Percentiles rank a stretch among this genome's conserved stretches.
Conservation (phyloP, 2,888 invertebrate genomes). For the Syrphus vitripennis region DNA sequence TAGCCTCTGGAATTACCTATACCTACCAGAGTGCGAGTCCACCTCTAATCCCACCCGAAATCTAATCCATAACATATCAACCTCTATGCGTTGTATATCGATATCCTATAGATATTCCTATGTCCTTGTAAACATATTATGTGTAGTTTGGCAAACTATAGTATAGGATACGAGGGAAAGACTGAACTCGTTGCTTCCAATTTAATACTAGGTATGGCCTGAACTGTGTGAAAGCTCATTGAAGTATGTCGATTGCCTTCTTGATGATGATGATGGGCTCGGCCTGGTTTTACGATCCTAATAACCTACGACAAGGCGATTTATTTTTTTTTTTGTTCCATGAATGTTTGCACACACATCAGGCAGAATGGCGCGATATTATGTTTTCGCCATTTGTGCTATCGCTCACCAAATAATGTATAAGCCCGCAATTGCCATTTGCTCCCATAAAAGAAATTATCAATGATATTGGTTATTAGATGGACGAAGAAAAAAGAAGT, state of each 20-base stretch:
- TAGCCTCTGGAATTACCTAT: not conserved
- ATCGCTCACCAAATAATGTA: conserved; percentile 15
- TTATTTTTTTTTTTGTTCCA: too few relatives aligned
- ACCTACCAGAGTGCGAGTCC: too few relatives aligned
- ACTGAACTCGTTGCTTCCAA: conserved; percentile 26
- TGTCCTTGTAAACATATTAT: conserved; percentile 59
- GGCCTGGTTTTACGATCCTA: conserved; percentile 66
- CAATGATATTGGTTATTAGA: conserved; percentile 48
- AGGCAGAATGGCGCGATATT: conserved; percentile 43
- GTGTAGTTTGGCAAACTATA: conserved; percentile 61
- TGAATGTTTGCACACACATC: conserved; percentile 10
- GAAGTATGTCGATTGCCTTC: conserved; percentile 71
- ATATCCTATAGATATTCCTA: not conserved
- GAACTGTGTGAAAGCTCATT: conserved; percentile 59
- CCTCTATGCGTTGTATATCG: not conserved
- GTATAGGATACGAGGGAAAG: too few relatives aligned
- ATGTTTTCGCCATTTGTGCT: conserved; percentile 44
- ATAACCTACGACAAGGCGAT: conserved; percentile 61
- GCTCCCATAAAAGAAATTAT: conserved; percentile 60
- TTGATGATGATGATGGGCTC: conserved; percentile 69
- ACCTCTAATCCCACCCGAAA: not conserved
- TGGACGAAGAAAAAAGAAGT: too few relatives aligned
- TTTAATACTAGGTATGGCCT: conserved; percentile 17
- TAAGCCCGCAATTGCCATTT: conserved; percentile 25
- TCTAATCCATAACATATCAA: conserved; percentile 4